Base-by-base conservation (phyloP, 2,113 vertebrate species). In the Siphamia tubifer region DNA sequence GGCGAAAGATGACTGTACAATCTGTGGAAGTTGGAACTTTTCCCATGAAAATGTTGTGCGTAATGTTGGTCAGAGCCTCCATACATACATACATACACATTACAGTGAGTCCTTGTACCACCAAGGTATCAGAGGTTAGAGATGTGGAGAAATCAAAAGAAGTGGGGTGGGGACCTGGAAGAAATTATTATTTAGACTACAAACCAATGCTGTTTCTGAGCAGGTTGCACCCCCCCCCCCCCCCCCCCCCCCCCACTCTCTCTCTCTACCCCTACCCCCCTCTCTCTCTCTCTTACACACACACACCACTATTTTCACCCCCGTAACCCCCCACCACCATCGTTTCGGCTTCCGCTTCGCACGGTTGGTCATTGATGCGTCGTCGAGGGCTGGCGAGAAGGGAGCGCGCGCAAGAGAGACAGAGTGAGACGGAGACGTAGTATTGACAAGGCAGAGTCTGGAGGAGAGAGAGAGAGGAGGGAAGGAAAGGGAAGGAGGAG, bases 301-400 rank as follows among this genome's bases (percentile, higher is more conserved):
- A n/a, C n/a, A n/a, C n/a, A n/a, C n/a, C 36, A 5, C 30, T 11
- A 12, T 8, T 9, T 8, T 8, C 38, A 47, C 55, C 64, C 85
- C 78, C 53, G 61, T 83, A 84, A 43, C 43, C 60, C 56, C 28
- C 43, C 60, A 52, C 28, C 5, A 17, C 11, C 90, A 87, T 81
- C 84, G 81, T 78, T 78, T 82, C 79, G 68, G 83, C 86, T 91
- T 92, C 89, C 89, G 87, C 89, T 88, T 85, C 67, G 75, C 81
- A 77, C 53, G 75, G 71, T 77, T 77, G 84, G 81, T 79, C 84
- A 88, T 77, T 86, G 83, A 87, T 81, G 85, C 48, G 54, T 72
- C 66, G 68, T 63, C 72, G 66, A 69, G 68, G 73, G 53, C 38
- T 72, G 43, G 71, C 72, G 69, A 44, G 66, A 15, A 49, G 74